Base-by-base conservation (phyloP, 1,140 invertebrate genomes). In the Palaemon carinicauda region DNA sequence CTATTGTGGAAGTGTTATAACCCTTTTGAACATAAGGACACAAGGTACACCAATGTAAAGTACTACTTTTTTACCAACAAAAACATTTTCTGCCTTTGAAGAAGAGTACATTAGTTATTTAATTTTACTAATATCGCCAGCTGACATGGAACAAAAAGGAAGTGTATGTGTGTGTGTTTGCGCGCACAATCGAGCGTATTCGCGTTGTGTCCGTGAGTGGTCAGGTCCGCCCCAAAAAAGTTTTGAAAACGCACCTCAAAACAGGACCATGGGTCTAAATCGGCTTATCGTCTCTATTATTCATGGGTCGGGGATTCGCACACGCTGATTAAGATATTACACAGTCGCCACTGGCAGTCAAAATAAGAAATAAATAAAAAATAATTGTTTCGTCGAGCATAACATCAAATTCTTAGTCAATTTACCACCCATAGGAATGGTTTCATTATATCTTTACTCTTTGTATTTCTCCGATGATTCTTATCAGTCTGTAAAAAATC, bases 271-370 rank as follows among this genome's bases (percentile, higher is more conserved):
- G 41, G 41, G 7, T 12, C 41, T 1, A 41, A 86, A 86, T 86
- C 84, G 77, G 84, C 84, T 86, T 86, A 86, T 33, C 41, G 50
- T 31, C 60, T 86, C 77, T 52, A 86, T 86, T 54, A 86, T 86
- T 86, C 84, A 86, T 86, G 41, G 3, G 19, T 74, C n/a, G 56
- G 71, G 53, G 77, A 86, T 80, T 86, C 84, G 75, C 29, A 77
- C 74, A 80, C 80, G 80, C 80, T 80, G 84, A 86, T 86, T 86
- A 86, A 86, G 84, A 86, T 54, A 86, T 86, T 86, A 86, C 80
- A 69, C 84, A 78, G 84, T 21, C 71, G 41, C 7, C 41, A 41
- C 33, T 41, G 3, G 12, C 80, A 69, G 54, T 74, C 50, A 31
- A 27, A n/a, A 29, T 19, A 15, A 73, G 75, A 19, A 51, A 15